Evolutionary conservation across 2,113 vertebrate genomes (phyloP).

Genomic region (Plestiodon gilberti): DNA sequence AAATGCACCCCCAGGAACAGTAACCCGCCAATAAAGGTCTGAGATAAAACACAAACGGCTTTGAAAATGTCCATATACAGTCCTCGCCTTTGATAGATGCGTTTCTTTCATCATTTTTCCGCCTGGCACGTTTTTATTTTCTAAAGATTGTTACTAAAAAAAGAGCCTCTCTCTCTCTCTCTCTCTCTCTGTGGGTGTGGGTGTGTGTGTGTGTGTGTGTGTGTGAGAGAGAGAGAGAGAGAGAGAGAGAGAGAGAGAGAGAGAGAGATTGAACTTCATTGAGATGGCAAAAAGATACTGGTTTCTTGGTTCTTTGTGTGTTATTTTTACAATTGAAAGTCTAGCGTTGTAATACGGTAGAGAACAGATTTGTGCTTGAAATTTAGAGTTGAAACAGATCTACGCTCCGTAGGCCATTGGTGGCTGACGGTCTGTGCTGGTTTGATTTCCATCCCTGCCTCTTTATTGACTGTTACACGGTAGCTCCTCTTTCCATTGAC

Average conservation of each 20-base stretch:
- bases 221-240: background rate
- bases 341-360: too few relatives aligned
- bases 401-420: background rate
- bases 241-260: background rate
- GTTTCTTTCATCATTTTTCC: background rate
- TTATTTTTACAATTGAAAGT: accelerated
- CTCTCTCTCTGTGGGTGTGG: too few relatives aligned
- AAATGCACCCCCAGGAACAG: background rate
- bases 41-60: background rate
- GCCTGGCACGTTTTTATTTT: background rate
- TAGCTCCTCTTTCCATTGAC: background rate
- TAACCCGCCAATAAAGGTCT: background rate
- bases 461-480: background rate
- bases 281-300: too few relatives aligned
- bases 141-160: too few relatives aligned
- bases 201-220: too few relatives aligned
- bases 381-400: background rate
- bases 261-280: too few relatives aligned
- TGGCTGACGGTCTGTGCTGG: background rate
- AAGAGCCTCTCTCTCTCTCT: too few relatives aligned
- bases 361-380: background rate
- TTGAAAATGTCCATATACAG: background rate
- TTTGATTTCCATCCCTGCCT: constrained; percentile 22
- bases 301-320: accelerated
- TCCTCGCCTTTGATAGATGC: constrained; percentile 1